These are phyloP conservation scores for Lycopodina hypogea DNA, from an alignment of 37 sponge, comb jelly and placozoan species.

Conservation along the genomic window DNA sequence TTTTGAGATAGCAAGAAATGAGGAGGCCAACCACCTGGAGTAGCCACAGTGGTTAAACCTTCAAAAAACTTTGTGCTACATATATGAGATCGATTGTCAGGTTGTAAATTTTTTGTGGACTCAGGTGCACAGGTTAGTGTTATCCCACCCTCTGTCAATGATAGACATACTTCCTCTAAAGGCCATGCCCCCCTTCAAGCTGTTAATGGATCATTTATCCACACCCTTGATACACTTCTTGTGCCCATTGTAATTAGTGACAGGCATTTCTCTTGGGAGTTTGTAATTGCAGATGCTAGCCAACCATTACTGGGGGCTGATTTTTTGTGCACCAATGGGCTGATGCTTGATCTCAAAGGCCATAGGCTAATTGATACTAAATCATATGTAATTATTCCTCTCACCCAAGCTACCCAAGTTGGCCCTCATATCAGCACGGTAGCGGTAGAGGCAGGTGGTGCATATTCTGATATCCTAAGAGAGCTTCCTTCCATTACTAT, in stretches of 20 bases:
- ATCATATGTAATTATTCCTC: not conserved
- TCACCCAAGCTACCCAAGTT: not conserved
- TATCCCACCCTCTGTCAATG: constrained; percentile 16
- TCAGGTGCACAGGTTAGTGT: constrained; percentile 28
- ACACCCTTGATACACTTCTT: not conserved
- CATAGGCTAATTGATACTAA: constrained; percentile 7
- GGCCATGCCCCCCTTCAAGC: constrained; percentile 11
- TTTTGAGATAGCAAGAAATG: not conserved
- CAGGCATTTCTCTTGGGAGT: not conserved
- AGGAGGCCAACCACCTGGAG: not conserved
- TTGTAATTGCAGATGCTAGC: constrained; percentile 17
- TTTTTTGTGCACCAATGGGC: constrained; percentile 19
- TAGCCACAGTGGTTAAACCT: no score
- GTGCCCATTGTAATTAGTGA: constrained; percentile 3
- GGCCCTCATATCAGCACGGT: no score
- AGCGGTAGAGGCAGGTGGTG: not conserved
- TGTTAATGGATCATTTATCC: constrained; percentile 20
- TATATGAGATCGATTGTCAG: not conserved
- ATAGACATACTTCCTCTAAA: not conserved
- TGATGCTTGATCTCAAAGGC: no score
- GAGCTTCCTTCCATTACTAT: constrained; percentile 25
- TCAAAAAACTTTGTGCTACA: not conserved
- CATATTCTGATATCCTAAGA: not conserved
- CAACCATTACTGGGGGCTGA: constrained; percentile 24
- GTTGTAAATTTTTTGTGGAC: constrained; percentile 28